phyloP scores from a whole-genome alignment of 2,113 vertebrate species.

The Poeciliopsis retropinna region DNA sequence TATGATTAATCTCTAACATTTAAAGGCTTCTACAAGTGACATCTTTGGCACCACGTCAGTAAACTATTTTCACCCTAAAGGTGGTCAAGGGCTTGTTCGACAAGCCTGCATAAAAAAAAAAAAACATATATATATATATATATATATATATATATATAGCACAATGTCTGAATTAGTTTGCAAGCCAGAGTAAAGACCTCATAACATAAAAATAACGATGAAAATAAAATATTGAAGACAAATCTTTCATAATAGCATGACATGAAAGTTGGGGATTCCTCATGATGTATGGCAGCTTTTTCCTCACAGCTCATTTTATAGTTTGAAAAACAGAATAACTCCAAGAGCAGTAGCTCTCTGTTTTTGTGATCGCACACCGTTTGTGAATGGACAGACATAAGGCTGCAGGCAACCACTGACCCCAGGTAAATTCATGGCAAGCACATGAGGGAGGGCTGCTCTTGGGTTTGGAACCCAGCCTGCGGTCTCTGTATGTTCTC shows the following conservation, averaged over 20 bases:
- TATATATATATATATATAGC: no score
- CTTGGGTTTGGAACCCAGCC: no score
- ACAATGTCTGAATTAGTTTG: conserved; percentile 50
- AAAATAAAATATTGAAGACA: conserved; percentile 54
- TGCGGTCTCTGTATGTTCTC: no score
- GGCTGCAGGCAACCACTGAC: conserved; percentile 45
- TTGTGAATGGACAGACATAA: conserved; percentile 65
- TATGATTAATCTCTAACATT: conserved; percentile 42
- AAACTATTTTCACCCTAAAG: conserved; percentile 39
- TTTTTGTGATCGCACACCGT: background rate
- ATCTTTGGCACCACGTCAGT: conserved; percentile 38
- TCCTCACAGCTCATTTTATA: conserved; percentile 45
- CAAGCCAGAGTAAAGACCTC: conserved; percentile 20
- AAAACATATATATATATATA: no score
- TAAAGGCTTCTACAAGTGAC: conserved; percentile 35
- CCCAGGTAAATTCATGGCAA: conserved; percentile 58
- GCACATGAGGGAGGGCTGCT: conserved; percentile 34
- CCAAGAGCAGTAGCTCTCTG: no score
- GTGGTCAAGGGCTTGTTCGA: conserved; percentile 45
- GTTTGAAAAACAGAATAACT: conserved; percentile 48
- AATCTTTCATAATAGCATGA: conserved; percentile 52
- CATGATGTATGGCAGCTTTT: conserved; percentile 37
- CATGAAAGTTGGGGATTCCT: conserved; percentile 19
- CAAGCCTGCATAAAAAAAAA: conserved; percentile 8
- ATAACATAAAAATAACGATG: conserved; percentile 39